phyloP scores from a whole-genome alignment of 2,797 vertebrate genomes.

The Varecia variegata region DNA sequence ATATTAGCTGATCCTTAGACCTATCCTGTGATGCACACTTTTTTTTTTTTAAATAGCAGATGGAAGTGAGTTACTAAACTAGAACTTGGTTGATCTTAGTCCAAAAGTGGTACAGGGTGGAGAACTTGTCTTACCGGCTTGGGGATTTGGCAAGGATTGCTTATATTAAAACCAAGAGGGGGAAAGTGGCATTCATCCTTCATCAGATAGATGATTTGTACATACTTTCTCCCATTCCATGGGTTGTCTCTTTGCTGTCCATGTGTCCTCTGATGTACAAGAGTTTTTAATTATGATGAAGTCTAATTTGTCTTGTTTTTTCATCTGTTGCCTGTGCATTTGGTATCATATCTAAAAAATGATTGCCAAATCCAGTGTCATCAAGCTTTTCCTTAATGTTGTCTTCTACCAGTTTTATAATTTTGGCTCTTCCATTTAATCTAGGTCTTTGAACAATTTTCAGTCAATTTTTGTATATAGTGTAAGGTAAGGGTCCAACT shows the following conservation, averaged over 20 bases:
- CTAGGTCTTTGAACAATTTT: background rate
- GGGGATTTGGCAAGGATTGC: background rate
- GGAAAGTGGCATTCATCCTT: background rate
- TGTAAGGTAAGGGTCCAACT: background rate
- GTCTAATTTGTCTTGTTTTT: background rate
- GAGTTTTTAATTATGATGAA: background rate
- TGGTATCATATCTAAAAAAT: background rate
- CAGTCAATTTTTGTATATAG: background rate
- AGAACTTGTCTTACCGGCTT: background rate
- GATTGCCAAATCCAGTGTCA: background rate
- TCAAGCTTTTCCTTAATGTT: background rate
- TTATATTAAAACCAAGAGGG: background rate
- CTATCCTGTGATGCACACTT: background rate
- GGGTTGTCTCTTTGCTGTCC: background rate
- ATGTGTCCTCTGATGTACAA: background rate
- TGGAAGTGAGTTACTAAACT: background rate
- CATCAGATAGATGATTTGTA: background rate
- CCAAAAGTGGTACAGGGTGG: background rate
- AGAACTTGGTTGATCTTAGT: conserved; percentile 10
- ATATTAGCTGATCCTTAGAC: background rate
- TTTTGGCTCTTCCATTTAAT: background rate
- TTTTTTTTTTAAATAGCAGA: background rate
- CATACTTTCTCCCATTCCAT: background rate
- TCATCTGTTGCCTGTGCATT: background rate
- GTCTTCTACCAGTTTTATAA: background rate